Base-by-base conservation (phyloP, 2,888 invertebrate genomes). In the Operophtera brumata region DNA sequence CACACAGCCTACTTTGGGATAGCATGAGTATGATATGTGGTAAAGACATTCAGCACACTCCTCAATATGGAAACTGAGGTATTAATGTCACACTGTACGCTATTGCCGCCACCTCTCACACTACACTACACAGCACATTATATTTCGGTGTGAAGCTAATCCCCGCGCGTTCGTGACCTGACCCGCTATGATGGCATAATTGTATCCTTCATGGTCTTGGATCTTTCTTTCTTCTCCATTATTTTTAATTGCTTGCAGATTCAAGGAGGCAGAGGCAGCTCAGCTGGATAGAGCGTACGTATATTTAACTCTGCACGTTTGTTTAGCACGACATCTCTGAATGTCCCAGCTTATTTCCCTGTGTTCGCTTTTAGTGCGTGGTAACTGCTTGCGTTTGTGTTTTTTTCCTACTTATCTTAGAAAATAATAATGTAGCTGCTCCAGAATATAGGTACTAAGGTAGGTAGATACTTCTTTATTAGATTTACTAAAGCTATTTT, bases 221-320 rank as follows among this genome's bases (percentile, higher is more conserved):
- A 80, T 80, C 79, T 84, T 77, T 86, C 84, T 84, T 82, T 86
- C 86, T 84, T 86, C 85, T 85, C 86, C 87, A 86, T 86, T 86
- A 84, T 84, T 71, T 90, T 87, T 82, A 87, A 90, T 91, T 91
- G 89, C 93, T 95, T 94, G 77, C 94, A 95, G 95, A 94, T 94
- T 94, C 94, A 95, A 94, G 94, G 94, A 95, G 92, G 92, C 93
- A 82, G 94, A 95, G 92, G 93, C 93, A 85, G 93, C 94, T 78
- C 93, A 91, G 72, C 86, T 94, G 93, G 95, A 95, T 90, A 92
- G 94, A 94, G 93, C 94, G 94, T 94, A 94, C 92, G 95, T 95
- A 95, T 91, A 82, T 80, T 84, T 85, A 84, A 80, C 80, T 75
- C 70, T 73, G 81, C 80, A 82, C 77, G 67, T 71, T 71, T 71